Base-by-base conservation (phyloP, 1,140 invertebrate species). In the Phymastichus coffea region DNA sequence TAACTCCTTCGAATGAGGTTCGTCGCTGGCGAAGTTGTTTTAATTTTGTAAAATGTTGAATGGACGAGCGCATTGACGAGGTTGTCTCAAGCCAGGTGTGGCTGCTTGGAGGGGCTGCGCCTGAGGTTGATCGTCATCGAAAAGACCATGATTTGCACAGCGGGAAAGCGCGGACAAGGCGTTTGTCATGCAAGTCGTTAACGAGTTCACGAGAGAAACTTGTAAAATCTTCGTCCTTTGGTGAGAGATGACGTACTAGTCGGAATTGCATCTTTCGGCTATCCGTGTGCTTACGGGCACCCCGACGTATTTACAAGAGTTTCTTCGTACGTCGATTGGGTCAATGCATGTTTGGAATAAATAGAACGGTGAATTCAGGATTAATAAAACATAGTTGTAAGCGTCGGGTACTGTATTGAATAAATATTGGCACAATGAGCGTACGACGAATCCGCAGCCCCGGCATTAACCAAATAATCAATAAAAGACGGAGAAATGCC, bases 221-320 rank as follows among this genome's bases (percentile, higher is more conserved):
- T 14, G 7, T 23, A 47, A 37, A 48, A 19, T 60, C 26, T 54
- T 30, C 47, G 83, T 51, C 83, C 83, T 37, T 38, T 86, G 44
- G 73, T 77, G 9, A 44, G 37, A 1, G 63, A 70, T 40, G 69
- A 72, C 9, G 61, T 76, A 58, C 69, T 85, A 10, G 77, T 83
- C 37, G 86, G 86, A 30, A 71, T 87, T 20, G 81, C 84, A 3
- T 86, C 84, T 9, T 86, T 83, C 76, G 85, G 84, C 2, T 76
- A 78, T n/a, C 81, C 83, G 2, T 87, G 85, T 66, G 85, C 82
- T 19, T 56, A 70, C 14, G 82, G 82, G 7, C 78, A 77, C 53
- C 85, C 85, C 4, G 85, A 86, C 62, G 83, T 87, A 3, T 86
- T 82, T 47, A 84, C 84, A 9, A 74, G 80, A 61, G 78, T 85